Base-by-base conservation (phyloP, 2,113 vertebrate species). In the Myotis lucifugus region DNA sequence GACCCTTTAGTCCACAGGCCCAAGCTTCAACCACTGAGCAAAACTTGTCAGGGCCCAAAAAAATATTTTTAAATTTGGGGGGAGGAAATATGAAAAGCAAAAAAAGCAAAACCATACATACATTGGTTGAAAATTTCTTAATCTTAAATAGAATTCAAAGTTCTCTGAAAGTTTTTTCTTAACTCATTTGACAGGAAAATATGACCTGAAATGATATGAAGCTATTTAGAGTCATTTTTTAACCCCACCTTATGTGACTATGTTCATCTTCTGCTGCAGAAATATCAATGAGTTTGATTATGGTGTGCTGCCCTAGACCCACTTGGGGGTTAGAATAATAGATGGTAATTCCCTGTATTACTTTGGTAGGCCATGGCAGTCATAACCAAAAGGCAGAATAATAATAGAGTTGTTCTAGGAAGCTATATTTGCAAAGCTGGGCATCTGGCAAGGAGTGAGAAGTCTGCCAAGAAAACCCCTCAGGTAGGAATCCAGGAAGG, bases 231-330 rank as follows among this genome's bases (percentile, higher is more conserved):
- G 88, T 91, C 5, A 34, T 82, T 70, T 17, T 92, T 84, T 95
- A 95, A 95, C 78, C 40, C 48, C 1, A 82, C 37, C 23, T 37
- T 73, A 15, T 56, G 48, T 66, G 54, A 73, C 13, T 78, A 23
- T 94, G 64, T 69, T 74, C 95, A 23, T 81, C 8, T 96, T 94
- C 82, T 91, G 61, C 17, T 46, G 0, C 59, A 94, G 37, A 92
- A 79, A 70, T 89, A 79, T 82, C 34, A 59, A 0, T 88, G 40
- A 69, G 3, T 88, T 92, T 91, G n/a, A 67, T 88, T 78, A 84
- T 25, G 48, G 46, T 50, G 5, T 85, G 17, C 48, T 97, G 54
- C 48, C 77, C 18, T 29, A 90, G 25, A 77, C 12, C 67, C 27
- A 12, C 11, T 59, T 46, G 7, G 40, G 10, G 10, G 14, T 87